Percentiles rank a stretch among this genome's conserved stretches.
These are phyloP conservation scores for Solenopsis fugax DNA, from an alignment of 1,140 invertebrate species.

Conservation along the genomic window DNA sequence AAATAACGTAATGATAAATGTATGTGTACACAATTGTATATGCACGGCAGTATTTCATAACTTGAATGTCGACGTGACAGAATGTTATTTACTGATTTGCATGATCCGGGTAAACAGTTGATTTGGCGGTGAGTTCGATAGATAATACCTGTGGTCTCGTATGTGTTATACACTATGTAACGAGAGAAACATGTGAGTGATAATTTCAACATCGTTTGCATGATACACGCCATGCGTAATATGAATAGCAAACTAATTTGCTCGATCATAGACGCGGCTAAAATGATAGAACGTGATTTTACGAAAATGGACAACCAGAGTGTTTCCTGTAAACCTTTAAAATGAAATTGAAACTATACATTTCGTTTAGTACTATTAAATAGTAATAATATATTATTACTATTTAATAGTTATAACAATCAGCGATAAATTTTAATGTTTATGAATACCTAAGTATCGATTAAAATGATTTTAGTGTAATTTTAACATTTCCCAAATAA, in stretches of 20 bases:
- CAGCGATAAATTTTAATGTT: background rate
- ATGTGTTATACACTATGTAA: background rate
- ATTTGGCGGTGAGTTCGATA: conserved; percentile 10
- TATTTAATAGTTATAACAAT: background rate
- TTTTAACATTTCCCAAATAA: background rate
- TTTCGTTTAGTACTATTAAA: too few species aligned
- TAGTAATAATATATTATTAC: too few species aligned
- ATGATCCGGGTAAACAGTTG: background rate
- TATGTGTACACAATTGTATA: background rate
- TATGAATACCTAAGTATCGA: background rate
- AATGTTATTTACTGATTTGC: conserved; percentile 27
- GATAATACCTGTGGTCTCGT: conserved; percentile 12
- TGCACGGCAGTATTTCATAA: conserved; percentile 14
- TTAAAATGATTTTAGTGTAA: background rate
- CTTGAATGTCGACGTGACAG: background rate
- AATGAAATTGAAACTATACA: too few species aligned
- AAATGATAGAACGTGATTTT: background rate
- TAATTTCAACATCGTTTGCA: conserved; percentile 49
- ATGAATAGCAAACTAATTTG: conserved; percentile 26
- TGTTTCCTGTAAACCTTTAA: too few species aligned
- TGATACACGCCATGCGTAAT: background rate
- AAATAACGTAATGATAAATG: conserved; percentile 12
- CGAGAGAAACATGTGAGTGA: conserved; percentile 5
- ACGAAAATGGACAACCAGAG: background rate
- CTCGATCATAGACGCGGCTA: background rate